phyloP scores from a whole-genome alignment of 2,888 invertebrate species.

The Crossocerus cetratus region DNA sequence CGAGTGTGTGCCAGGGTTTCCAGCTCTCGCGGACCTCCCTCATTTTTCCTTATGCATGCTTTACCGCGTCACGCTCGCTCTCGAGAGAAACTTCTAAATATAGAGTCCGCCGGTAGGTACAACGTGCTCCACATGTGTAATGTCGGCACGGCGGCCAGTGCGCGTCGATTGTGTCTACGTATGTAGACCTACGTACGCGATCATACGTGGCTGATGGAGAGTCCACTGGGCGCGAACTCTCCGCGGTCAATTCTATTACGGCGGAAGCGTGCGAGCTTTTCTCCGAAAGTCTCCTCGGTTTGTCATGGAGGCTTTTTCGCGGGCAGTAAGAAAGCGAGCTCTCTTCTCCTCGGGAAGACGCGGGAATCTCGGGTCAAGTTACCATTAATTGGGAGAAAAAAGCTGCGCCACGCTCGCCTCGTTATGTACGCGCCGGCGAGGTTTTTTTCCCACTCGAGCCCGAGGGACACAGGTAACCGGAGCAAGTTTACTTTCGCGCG shows the following conservation, averaged over 20 bases:
- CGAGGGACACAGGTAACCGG: no score
- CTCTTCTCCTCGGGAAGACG: no score
- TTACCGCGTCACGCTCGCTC: constrained; percentile 35
- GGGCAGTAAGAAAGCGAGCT: neutral
- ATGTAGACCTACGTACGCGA: constrained; percentile 3
- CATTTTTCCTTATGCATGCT: constrained; percentile 34
- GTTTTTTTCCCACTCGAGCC: no score
- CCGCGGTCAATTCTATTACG: no score
- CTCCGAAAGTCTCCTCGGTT: no score
- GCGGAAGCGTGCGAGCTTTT: neutral
- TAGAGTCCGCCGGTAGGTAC: constrained; percentile 39
- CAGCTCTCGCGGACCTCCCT: neutral
- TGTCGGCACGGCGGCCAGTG: constrained; percentile 21
- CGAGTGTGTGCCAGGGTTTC: neutral
- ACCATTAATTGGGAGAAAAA: no score
- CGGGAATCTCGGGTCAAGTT: no score
- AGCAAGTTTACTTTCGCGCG: constrained; percentile 13
- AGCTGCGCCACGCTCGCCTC: no score
- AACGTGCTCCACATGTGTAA: constrained; percentile 57
- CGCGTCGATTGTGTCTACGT: neutral
- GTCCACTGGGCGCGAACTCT: constrained; percentile 22
- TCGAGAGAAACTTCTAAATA: constrained; percentile 54
- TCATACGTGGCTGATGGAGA: constrained; percentile 16
- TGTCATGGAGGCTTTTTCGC: constrained; percentile 25
- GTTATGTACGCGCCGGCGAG: no score